Percentiles rank a stretch among this genome's conserved stretches.
These are phyloP conservation scores for Ardeotis arabs DNA, from an alignment of 2,113 vertebrate genomes.

Conservation along the genomic window DNA sequence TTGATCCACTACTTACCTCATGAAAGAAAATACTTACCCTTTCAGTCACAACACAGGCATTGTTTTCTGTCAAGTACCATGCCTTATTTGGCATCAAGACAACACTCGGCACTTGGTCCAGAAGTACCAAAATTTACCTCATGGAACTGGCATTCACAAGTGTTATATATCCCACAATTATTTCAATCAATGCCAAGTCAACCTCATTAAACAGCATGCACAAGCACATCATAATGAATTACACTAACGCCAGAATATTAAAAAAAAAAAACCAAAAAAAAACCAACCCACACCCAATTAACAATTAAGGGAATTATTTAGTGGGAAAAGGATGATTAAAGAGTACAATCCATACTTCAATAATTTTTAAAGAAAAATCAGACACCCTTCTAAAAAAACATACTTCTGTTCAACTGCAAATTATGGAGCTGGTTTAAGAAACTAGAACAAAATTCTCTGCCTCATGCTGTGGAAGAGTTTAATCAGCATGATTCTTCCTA, in stretches of 20 bases:
- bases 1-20: not conserved
- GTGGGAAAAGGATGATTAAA: not conserved
- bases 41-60: not conserved
- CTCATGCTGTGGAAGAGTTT: not conserved
- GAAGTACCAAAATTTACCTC: conserved; percentile 4
- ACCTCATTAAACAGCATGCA: not conserved
- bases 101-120: not conserved
- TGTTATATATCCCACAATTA: not conserved
- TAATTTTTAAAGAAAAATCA: not conserved
- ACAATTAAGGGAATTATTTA: not conserved
- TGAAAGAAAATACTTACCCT: not conserved
- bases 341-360: not conserved
- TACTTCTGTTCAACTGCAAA: not conserved
- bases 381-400: not conserved
- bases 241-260: not conserved
- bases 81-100: not conserved
- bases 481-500: not conserved
- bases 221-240: not conserved
- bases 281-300: rapidly evolving
- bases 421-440: not conserved
- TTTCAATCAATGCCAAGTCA: not conserved
- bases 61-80: not conserved
- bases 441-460: not conserved
- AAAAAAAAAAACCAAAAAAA: not conserved
- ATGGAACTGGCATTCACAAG: not conserved